These are phyloP conservation scores for Mactromeris polynyma DNA, from an alignment of 2,888 invertebrate genomes.

Conservation along the genomic window DNA sequence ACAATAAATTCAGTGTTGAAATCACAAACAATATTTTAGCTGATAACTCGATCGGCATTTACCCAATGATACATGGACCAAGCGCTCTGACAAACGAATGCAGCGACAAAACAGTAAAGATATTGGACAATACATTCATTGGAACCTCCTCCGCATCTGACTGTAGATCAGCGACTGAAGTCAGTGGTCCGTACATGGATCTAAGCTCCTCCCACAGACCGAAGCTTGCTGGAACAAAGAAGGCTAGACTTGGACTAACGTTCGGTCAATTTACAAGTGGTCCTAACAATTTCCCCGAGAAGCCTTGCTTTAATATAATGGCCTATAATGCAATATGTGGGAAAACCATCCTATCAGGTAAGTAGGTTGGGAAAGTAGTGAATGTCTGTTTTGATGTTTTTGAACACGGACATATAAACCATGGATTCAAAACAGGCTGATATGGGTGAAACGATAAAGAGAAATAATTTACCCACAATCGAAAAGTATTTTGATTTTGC, in stretches of 20 bases:
- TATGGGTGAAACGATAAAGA: no score
- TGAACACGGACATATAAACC: no score
- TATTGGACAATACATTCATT: slow-evolving; percentile 76
- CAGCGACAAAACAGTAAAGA: slow-evolving; percentile 66
- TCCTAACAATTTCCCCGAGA: slow-evolving; percentile 77
- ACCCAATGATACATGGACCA: slow-evolving; percentile 79
- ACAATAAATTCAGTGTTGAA: slow-evolving; percentile 54
- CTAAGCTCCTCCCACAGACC: slow-evolving; percentile 49
- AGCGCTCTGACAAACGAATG: slow-evolving; percentile 63
- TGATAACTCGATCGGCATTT: slow-evolving; percentile 78
- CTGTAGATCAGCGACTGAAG: slow-evolving; percentile 70
- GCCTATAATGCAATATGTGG: slow-evolving; percentile 78
- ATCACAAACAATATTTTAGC: slow-evolving; percentile 69
- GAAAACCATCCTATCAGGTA: slow-evolving; percentile 58
- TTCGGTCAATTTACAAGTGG: slow-evolving; percentile 73
- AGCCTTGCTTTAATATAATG: slow-evolving; percentile 78
- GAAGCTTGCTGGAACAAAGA: slow-evolving; percentile 35
- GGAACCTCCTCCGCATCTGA: slow-evolving; percentile 75
- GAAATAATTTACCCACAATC: no score
- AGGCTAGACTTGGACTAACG: slow-evolving; percentile 68
- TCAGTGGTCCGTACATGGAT: slow-evolving; percentile 59
- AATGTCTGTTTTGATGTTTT: no score
- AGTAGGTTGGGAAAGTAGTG: no score
- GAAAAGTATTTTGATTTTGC: no score
- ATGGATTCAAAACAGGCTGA: no score